Evolutionary conservation across 2,797 vertebrate genomes (phyloP).

Genomic region (Caiman crocodilus): DNA sequence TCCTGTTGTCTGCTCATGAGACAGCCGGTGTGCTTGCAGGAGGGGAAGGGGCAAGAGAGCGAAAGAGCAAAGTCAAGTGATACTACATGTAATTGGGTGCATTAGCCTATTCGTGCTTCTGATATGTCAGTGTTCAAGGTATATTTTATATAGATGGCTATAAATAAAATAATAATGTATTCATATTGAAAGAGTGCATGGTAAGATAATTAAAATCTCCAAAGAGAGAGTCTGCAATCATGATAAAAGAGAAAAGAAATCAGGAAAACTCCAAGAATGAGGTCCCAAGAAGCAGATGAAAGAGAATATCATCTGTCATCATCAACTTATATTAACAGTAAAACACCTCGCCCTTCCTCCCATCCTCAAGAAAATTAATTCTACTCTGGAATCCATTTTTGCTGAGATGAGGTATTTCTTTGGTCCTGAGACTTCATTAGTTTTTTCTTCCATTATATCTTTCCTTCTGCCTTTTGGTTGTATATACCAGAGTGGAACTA

Average conservation of each 20-base stretch:
- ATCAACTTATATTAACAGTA: background rate
- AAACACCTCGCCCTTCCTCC: background rate
- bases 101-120: constrained; percentile 29
- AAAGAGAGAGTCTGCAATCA: background rate
- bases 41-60: background rate
- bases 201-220: constrained; percentile 51
- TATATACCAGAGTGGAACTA: fast-evolving
- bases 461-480: background rate
- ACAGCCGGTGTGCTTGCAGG: background rate
- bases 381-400: background rate
- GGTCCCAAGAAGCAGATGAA: constrained; percentile 31
- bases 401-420: background rate
- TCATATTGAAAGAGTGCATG: constrained; percentile 31
- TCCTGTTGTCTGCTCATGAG: background rate
- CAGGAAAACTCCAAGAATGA: constrained; percentile 34
- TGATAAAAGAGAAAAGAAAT: background rate
- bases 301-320: constrained; percentile 32
- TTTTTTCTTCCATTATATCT: background rate
- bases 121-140: constrained; percentile 1
- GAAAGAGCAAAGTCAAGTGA: background rate
- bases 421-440: background rate
- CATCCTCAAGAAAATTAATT: constrained; percentile 4
- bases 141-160: constrained; percentile 4
- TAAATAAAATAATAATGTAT: constrained; percentile 45
- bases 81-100: constrained; percentile 16